Conservation (phyloP, 1,140 invertebrate genomes). For the Cydia fagiglandana region DNA sequence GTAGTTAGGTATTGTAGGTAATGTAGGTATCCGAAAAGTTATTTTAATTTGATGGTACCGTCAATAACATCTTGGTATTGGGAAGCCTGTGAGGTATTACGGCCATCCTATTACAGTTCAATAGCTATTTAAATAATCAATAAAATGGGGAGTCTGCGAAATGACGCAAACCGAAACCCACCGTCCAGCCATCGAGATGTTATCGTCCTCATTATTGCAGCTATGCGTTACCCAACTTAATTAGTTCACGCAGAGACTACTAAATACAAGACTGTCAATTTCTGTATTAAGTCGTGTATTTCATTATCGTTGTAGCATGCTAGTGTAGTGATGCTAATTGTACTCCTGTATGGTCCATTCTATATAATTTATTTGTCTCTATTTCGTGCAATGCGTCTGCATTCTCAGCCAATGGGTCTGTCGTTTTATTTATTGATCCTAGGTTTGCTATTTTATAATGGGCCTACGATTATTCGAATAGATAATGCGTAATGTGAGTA, state of each 20-base stretch:
- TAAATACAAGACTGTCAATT: not conserved
- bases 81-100: not conserved
- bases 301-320: too few species aligned
- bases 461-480: not conserved
- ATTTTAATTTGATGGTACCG: too few species aligned
- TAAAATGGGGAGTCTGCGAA: not conserved
- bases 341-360: not conserved
- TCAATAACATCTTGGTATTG: too few species aligned
- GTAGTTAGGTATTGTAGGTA: too few species aligned
- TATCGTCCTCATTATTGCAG: constrained; percentile 5
- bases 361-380: not conserved
- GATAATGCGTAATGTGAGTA: not conserved
- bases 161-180: not conserved
- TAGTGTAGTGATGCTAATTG: too few species aligned
- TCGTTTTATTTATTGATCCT: not conserved
- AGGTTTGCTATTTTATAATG: not conserved
- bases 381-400: not conserved
- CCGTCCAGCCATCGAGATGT: constrained; percentile 13
- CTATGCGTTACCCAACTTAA: constrained; percentile 9
- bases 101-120: not conserved
- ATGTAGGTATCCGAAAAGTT: too few species aligned
- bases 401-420: not conserved
- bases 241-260: not conserved
- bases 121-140: not conserved
- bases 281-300: not conserved